Base-by-base conservation (phyloP, 1,140 invertebrate species). In the Acromyrmex echinatior region DNA sequence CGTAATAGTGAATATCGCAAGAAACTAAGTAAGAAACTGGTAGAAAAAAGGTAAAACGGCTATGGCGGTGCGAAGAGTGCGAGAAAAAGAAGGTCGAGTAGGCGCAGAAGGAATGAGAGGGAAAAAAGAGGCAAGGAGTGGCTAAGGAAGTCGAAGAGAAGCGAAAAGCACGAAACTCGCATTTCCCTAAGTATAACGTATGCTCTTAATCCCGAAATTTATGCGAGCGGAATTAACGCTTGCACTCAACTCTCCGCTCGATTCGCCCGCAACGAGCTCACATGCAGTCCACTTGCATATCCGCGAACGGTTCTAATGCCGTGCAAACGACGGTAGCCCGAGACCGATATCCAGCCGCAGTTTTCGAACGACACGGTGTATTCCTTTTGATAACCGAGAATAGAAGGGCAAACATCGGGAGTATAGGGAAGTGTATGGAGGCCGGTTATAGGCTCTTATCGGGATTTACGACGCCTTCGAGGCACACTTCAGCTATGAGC, bases 141-240 rank as follows among this genome's bases (percentile, higher is more conserved):
- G 56, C 16, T 63, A 16, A 76, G 74, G 45, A 56, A 73, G 74
- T 51, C 79, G 88, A 70, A 73, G 73, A 85, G 81, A 53, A 86
- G 86, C 86, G 85, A 91, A 91, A 91, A 92, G 91, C 90, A 90
- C 86, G 90, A 91, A 92, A 93, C 86, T 91, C 89, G 80, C 87
- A 93, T 93, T 93, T 93, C 92, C 92, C 92, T 93, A 93, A 93
- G 93, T 92, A 93, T 92, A 93, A 93, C 93, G 92, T 93, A 93
- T 93, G 92, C 93, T 89, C 92, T 93, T 93, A 93, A 93, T 93
- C 93, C 92, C 39, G 58, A 87, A 93, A 93, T 93, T 93, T 93
- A 93, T 93, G 90, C 92, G 92, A 92, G 90, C 90, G 91, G 92
- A 93, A 93, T 93, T 93, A 93, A 93, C 92, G 91, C 35, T 65